A percentile compares a stretch with the other conserved stretches of the same genome.
Evolutionary conservation across 2,113 vertebrate species (phyloP).

Genomic region (Echinops telfairi): DNA sequence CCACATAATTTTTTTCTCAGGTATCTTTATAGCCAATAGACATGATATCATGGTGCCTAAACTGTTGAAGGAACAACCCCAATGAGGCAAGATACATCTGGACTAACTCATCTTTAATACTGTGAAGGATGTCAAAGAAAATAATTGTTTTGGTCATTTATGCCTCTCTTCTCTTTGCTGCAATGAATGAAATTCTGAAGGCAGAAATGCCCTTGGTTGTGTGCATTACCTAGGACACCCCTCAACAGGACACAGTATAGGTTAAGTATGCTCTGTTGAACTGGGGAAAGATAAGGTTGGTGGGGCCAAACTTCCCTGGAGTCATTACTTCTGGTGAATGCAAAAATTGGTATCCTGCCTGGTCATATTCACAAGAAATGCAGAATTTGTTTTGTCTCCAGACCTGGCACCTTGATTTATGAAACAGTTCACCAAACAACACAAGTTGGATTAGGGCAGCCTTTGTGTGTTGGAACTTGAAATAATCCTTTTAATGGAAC

Average conservation of each 20-base stretch:
- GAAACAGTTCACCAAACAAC: no score
- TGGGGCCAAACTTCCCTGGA: conserved; percentile 98
- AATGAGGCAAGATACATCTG: conserved; percentile 95
- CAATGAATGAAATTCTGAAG: no score
- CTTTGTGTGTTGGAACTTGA: no score
- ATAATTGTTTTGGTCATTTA: no score
- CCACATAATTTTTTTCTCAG: conserved; percentile 86
- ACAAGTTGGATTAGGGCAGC: no score
- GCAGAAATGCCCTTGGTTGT: no score
- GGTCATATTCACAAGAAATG: conserved; percentile 99
- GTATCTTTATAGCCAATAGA: conserved; percentile 99
- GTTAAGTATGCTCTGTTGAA: conserved; percentile 95
- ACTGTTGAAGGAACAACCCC: conserved; percentile 97
- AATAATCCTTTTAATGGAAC: no score
- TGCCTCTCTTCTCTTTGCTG: no score
- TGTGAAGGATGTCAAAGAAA: conserved; percentile 93
- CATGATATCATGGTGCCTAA: conserved; percentile 96
- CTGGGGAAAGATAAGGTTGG: conserved; percentile 93
- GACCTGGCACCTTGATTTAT: no score
- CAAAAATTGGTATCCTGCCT: conserved; percentile 99
- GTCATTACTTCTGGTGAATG: conserved; percentile 98
- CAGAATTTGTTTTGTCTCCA: conserved; percentile 51
- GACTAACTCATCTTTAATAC: conserved; percentile 97
- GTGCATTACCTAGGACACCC: no score
- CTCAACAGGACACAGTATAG: conserved; percentile 89